Evolutionary conservation across 2,113 vertebrate genomes (phyloP).

Genomic region (Triplophysa tibetana): DNA sequence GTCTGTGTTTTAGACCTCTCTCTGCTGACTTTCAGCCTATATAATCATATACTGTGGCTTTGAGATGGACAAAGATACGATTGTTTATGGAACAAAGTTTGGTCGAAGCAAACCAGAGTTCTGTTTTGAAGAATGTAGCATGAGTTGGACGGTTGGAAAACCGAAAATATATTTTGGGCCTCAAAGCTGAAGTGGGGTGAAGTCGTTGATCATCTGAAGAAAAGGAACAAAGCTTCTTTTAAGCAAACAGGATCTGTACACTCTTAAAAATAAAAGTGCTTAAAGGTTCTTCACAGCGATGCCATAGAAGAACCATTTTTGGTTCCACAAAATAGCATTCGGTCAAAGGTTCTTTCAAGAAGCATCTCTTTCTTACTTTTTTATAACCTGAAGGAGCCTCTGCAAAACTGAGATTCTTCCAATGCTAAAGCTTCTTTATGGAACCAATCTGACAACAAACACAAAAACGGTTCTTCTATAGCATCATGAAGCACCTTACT

Average conservation of each 20-base stretch:
- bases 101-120: neutral
- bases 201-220: neutral
- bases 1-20: neutral
- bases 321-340: no score
- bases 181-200: neutral
- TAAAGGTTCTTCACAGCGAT: no score
- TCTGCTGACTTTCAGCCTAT: neutral
- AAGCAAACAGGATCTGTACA: neutral
- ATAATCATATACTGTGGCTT: constrained; percentile 20
- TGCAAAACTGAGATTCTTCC: no score
- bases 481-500: no score
- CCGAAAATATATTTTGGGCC: neutral
- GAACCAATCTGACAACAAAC: no score
- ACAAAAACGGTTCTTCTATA: no score
- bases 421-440: no score
- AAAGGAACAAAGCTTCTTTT: neutral
- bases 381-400: no score
- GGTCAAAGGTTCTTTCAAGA: no score
- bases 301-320: no score
- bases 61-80: constrained; percentile 9
- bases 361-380: no score
- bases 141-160: neutral
- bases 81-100: neutral
- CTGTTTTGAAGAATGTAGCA: neutral
- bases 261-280: no score